Base-by-base conservation (phyloP, 1,140 invertebrate species). In the Calephelis virginiensis region DNA sequence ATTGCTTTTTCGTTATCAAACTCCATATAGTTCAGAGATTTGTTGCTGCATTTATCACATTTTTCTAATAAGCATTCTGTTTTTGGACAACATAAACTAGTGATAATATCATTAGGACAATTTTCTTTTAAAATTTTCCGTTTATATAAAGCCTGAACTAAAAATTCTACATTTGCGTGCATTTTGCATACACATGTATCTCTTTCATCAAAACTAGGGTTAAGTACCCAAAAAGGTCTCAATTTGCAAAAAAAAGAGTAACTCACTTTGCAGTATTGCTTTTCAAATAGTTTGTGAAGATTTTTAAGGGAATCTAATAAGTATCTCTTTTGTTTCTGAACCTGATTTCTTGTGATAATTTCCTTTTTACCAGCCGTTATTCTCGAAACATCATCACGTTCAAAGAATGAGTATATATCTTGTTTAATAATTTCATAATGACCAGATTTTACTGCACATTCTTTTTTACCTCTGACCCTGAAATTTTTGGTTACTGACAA, bases 311-410 rank as follows among this genome's bases (percentile, higher is more conserved):
- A 67, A 60, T 68, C 71, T 46, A 14, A 53, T 14, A 68, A 47
- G 40, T 70, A 73, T 13, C 72, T 59, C 46, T 69, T 71, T 62
- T 69, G 64, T 56, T 69, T 74, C n/a, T n/a, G n/a, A n/a, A n/a
- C n/a, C n/a, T n/a, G n/a, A n/a, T n/a, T n/a, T n/a, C n/a, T n/a
- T n/a, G n/a, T n/a, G n/a, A n/a, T n/a, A n/a, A n/a, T n/a, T n/a
- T n/a, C n/a, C n/a, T n/a, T n/a, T n/a, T n/a, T n/a, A n/a, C n/a
- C n/a, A n/a, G n/a, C n/a, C n/a, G n/a, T n/a, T n/a, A n/a, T n/a
- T n/a, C n/a, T n/a, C n/a, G n/a, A n/a, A n/a, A n/a, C n/a, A n/a
- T n/a, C n/a, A n/a, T n/a, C n/a, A n/a, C n/a, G n/a, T n/a, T n/a
- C n/a, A n/a, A n/a, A n/a, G n/a, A n/a, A n/a, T n/a, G n/a, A n/a